Evolutionary conservation across 2,113 vertebrate genomes (phyloP).

Genomic region (Cyanoderma ruficeps): DNA sequence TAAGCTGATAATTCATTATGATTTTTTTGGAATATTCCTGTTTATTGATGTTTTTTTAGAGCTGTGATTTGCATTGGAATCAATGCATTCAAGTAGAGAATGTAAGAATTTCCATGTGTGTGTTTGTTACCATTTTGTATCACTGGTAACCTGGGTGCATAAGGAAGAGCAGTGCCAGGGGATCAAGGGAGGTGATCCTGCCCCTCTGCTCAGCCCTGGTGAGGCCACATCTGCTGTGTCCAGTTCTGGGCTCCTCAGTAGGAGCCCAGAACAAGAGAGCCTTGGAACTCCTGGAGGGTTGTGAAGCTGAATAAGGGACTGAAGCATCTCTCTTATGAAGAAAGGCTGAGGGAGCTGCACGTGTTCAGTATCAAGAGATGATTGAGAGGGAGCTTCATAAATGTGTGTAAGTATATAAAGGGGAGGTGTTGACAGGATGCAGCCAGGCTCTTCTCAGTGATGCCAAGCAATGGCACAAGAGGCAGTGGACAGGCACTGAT

Average conservation of each 20-base stretch:
- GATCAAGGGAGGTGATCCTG: neutral
- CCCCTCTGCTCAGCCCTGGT: neutral
- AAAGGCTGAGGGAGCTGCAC: neutral
- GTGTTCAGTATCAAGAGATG: neutral
- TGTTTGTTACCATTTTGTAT: neutral
- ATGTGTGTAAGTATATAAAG: neutral
- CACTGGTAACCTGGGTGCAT: neutral
- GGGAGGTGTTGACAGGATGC: neutral
- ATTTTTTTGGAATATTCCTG: neutral
- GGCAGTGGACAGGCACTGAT: neutral
- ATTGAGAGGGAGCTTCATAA: neutral
- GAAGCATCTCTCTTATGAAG: neutral
- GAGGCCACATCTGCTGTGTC: neutral
- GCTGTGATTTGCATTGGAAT: neutral
- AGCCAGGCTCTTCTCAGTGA: neutral
- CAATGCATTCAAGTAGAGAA: neutral
- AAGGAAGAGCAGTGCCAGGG: neutral
- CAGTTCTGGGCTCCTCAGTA: neutral
- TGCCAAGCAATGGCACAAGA: neutral
- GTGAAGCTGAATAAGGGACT: too few species aligned
- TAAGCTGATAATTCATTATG: conserved; percentile 70
- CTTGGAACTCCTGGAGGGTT: neutral
- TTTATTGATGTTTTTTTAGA: neutral
- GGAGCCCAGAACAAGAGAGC: too few species aligned
- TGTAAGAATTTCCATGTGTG: neutral